Conservation (phyloP, 1,140 invertebrate species). For the Chelonus insularis region DNA sequence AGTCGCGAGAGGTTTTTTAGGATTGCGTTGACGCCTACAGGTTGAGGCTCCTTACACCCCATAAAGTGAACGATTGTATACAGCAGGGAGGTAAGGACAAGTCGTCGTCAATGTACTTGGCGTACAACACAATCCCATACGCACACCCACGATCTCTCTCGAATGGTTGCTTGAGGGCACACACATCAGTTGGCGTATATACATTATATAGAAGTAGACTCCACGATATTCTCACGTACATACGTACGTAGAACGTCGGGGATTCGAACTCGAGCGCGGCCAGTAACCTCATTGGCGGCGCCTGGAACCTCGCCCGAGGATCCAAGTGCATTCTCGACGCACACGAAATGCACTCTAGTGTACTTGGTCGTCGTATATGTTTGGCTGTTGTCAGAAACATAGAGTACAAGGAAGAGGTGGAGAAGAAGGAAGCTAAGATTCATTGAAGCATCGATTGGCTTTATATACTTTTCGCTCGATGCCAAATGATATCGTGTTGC, state of each 20-base stretch:
- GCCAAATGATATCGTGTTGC: too few relatives aligned
- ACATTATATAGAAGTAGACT: neutral
- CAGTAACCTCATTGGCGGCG: slow-evolving; percentile 36
- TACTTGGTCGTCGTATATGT: slow-evolving; percentile 4
- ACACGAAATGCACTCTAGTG: slow-evolving; percentile 23
- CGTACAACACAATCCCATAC: neutral
- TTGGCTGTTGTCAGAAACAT: neutral
- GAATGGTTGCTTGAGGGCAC: neutral
- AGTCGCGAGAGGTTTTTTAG: too few relatives aligned
- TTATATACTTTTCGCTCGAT: too few relatives aligned
- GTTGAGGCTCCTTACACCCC: neutral
- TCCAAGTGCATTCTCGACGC: slow-evolving; percentile 32
- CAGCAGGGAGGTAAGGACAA: neutral
- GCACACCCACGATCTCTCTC: slow-evolving; percentile 20
- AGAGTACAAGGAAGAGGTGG: neutral
- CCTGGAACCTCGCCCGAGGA: slow-evolving; percentile 33
- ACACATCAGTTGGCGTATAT: slow-evolving; percentile 5
- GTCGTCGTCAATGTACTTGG: neutral
- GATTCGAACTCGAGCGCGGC: slow-evolving; percentile 34
- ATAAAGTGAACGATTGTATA: neutral
- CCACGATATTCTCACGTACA: slow-evolving; percentile 19
- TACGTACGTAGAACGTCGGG: slow-evolving; percentile 26
- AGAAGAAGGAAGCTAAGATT: too few relatives aligned
- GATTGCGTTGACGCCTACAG: too few relatives aligned
- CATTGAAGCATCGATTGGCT: too few relatives aligned